A percentile compares a stretch with the other conserved stretches of the same genome.
Conservation (phyloP, 30 jellyfish, hydroid and myxozoan genomes). For the Aurelia sp. region DNA sequence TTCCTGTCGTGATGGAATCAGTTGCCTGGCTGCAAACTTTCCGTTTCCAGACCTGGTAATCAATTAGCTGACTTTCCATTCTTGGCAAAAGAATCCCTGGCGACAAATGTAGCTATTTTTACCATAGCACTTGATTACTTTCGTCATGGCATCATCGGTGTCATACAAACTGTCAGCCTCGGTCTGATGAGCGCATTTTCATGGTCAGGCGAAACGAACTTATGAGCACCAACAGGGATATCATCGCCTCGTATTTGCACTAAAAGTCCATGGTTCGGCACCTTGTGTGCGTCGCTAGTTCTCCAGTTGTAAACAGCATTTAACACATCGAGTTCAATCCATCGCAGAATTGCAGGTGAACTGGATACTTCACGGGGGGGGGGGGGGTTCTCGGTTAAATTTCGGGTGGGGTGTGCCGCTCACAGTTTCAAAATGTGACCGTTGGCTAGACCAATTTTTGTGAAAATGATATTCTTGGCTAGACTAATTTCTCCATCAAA, state of each 20-base stretch:
- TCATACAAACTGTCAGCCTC: conserved; percentile 66
- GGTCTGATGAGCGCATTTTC: conserved; percentile 73
- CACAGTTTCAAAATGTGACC: no score
- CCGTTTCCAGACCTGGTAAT: no score
- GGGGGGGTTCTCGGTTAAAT: no score
- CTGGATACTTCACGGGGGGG: no score
- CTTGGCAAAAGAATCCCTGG: neutral
- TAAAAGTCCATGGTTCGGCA: conserved; percentile 75
- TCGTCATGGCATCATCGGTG: conserved; percentile 51
- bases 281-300: conserved; percentile 30
- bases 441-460: no score
- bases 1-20: no score
- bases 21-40: no score
- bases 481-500: no score
- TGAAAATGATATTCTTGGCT: no score
- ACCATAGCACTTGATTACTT: neutral
- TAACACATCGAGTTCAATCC: conserved; percentile 78
- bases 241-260: conserved; percentile 79
- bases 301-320: conserved; percentile 82
- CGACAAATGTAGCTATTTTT: neutral
- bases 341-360: conserved; percentile 51
- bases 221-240: conserved; percentile 68
- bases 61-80: neutral
- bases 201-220: conserved; percentile 79
- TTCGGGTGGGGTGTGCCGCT: no score